phyloP scores from a whole-genome alignment of 2,113 vertebrate genomes.

The Bujurquina vittata region DNA sequence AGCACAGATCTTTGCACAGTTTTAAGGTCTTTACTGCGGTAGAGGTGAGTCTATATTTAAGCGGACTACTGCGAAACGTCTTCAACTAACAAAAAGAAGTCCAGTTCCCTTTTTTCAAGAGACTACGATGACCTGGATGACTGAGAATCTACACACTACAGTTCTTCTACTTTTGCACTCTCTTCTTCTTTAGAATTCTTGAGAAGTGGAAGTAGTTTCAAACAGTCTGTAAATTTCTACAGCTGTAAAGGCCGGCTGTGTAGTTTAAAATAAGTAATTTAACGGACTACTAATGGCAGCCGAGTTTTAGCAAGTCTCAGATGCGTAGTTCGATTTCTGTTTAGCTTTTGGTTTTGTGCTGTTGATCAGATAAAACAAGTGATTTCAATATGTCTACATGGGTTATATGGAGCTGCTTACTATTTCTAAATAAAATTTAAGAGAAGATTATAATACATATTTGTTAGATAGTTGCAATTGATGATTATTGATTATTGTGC shows the following conservation, averaged over 20 bases:
- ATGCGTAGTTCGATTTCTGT: background rate
- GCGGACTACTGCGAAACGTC: background rate
- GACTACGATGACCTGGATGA: no score
- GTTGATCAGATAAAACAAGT: background rate
- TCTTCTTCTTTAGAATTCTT: background rate
- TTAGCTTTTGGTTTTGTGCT: background rate
- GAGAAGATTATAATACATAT: background rate
- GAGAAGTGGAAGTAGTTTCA: background rate
- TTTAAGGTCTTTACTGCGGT: background rate
- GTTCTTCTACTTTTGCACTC: background rate
- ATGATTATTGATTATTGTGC: background rate
- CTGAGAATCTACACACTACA: background rate
- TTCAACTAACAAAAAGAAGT: no score
- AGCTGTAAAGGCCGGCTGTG: background rate
- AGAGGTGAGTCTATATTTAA: constrained; percentile 31
- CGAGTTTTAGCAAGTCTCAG: background rate
- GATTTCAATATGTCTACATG: background rate
- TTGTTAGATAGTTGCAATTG: background rate
- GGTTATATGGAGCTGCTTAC: background rate
- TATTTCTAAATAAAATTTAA: background rate
- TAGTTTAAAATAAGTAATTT: background rate
- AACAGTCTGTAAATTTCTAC: background rate
- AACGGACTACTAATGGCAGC: background rate
- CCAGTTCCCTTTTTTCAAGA: no score
- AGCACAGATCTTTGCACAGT: background rate